These are phyloP conservation scores for Oscheius onirici DNA, from an alignment of 2,888 invertebrate genomes.

Conservation along the genomic window DNA sequence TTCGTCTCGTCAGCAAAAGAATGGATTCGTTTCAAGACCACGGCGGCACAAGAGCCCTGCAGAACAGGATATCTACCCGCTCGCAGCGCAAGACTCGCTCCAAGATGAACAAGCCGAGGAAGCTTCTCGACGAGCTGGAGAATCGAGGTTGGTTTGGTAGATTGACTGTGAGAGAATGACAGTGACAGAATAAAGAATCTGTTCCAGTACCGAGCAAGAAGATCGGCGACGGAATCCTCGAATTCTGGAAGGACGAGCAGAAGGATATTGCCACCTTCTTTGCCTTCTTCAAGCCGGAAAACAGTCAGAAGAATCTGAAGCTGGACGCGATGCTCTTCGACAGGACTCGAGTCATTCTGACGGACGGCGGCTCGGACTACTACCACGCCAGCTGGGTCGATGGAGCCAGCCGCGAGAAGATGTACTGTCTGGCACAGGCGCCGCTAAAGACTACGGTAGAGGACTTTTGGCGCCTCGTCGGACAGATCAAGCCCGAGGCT, in stretches of 20 bases:
- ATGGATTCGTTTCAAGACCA: no score
- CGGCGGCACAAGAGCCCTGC: not conserved
- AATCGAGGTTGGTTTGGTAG: not conserved
- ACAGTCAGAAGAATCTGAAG: slow-evolving; percentile 42
- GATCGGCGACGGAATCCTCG: not conserved
- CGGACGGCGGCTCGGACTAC: not conserved
- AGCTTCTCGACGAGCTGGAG: slow-evolving; percentile 19
- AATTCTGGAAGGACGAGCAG: slow-evolving; percentile 4
- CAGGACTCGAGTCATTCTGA: not conserved
- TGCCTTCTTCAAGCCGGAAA: slow-evolving; percentile 32
- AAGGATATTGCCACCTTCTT: slow-evolving; percentile 2
- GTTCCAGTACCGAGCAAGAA: not conserved
- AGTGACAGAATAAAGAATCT: not conserved
- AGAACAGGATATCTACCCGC: slow-evolving; percentile 26
- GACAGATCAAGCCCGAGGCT: not conserved
- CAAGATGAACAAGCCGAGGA: slow-evolving; percentile 38
- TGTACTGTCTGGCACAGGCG: slow-evolving; percentile 44
- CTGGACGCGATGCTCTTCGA: slow-evolving; percentile 10
- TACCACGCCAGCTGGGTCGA: slow-evolving; percentile 15
- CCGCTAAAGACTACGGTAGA: slow-evolving; percentile 22
- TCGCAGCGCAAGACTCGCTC: slow-evolving; percentile 44
- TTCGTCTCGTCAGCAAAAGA: no score
- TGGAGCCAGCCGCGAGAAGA: slow-evolving; percentile 9
- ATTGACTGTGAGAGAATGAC: not conserved
- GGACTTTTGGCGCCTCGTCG: slow-evolving; percentile 10